Percentiles rank a stretch among this genome's conserved stretches.
These are phyloP conservation scores for Plusia festucae DNA, from an alignment of 2,888 invertebrate species.

Conservation along the genomic window DNA sequence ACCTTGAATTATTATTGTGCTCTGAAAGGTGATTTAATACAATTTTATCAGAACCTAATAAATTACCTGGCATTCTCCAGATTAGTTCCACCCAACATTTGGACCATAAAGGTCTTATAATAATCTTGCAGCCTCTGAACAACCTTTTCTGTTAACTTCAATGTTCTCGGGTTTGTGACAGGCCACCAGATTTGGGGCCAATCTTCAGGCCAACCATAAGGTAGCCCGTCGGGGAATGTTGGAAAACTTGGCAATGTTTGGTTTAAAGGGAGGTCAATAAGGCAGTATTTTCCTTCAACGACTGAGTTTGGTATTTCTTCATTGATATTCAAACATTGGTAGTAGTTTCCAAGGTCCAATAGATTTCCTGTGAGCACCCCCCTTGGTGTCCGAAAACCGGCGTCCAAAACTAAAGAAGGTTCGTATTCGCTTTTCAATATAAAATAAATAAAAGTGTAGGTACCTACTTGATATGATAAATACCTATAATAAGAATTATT, in stretches of 20 bases:
- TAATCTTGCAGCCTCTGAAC: conserved; percentile 26
- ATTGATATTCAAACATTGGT: conserved; percentile 73
- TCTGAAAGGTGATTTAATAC: too few relatives aligned
- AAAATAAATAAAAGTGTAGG: too few relatives aligned
- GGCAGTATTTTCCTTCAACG: conserved; percentile 78
- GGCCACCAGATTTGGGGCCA: conserved; percentile 41
- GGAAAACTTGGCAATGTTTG: conserved; percentile 60
- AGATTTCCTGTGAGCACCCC: conserved; percentile 70
- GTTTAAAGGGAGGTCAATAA: conserved; percentile 66
- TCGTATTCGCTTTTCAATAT: too few relatives aligned
- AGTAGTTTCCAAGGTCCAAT: conserved; percentile 71
- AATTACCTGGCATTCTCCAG: conserved; percentile 9
- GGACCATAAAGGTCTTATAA: conserved; percentile 18
- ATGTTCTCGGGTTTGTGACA: conserved; percentile 38
- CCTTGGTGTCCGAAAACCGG: conserved; percentile 73
- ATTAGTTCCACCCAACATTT: conserved; percentile 30
- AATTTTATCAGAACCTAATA: background rate
- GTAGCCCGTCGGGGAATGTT: too few relatives aligned
- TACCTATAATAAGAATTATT: too few relatives aligned
- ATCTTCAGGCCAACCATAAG: conserved; percentile 40
- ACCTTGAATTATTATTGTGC: too few relatives aligned
- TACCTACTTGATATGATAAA: too few relatives aligned
- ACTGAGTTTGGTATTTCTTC: conserved; percentile 57
- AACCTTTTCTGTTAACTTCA: conserved; percentile 32
- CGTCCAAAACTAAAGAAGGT: conserved; percentile 75